Conservation (phyloP, 2,888 invertebrate species). For the Ophion obscuratus region DNA sequence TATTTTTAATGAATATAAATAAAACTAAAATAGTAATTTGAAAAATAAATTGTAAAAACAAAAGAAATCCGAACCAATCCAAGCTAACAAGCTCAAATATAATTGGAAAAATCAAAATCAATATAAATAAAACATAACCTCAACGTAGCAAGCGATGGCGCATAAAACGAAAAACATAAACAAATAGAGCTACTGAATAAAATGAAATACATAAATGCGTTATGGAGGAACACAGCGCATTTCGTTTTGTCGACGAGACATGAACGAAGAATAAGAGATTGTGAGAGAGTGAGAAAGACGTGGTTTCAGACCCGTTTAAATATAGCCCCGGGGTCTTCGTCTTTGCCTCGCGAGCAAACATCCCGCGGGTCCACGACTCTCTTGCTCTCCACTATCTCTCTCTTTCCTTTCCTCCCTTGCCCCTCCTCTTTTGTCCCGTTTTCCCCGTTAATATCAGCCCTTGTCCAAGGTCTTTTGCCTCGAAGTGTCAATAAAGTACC, state of each 20-base stretch:
- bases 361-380: conserved; percentile 47
- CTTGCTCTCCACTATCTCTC: conserved; percentile 64
- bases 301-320: conserved; percentile 78
- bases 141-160: background rate
- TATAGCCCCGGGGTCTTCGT: conserved; percentile 76
- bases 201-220: background rate
- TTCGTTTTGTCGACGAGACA: conserved; percentile 44
- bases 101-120: background rate
- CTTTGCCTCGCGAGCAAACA: conserved; percentile 65
- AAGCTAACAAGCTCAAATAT: background rate
- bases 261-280: conserved; percentile 65
- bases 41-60: too few relatives aligned
- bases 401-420: conserved; percentile 59
- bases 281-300: conserved; percentile 61
- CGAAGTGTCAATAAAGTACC: conserved; percentile 3
- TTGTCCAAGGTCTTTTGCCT: conserved; percentile 7
- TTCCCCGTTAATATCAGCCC: background rate
- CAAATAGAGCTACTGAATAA: background rate
- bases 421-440: conserved; percentile 41
- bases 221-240: background rate
- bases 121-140: background rate
- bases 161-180: background rate
- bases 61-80: too few relatives aligned
- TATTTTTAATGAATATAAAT: too few relatives aligned
- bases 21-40: too few relatives aligned